phyloP scores from a whole-genome alignment of 2,113 vertebrate species.

The Phodopus roborovskii region DNA sequence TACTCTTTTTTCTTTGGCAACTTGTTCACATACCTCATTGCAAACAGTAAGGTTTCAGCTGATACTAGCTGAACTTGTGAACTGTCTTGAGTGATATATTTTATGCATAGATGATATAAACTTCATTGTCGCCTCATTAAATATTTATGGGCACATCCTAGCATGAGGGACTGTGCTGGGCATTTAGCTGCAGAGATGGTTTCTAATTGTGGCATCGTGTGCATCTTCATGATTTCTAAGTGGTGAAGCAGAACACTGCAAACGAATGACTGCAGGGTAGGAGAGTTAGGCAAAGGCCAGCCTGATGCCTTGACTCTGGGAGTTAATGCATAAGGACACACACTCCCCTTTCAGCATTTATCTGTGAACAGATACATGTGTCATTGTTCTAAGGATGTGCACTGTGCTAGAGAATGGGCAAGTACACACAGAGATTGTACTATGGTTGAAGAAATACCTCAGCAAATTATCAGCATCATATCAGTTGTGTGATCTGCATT shows the following conservation, averaged over 20 bases:
- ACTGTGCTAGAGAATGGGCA: not conserved
- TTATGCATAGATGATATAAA: not conserved
- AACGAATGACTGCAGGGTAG: not conserved
- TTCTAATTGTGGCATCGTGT: not conserved
- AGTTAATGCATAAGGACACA: fast-evolving
- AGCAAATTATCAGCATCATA: not conserved
- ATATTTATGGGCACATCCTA: not conserved
- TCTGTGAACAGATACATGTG: not conserved
- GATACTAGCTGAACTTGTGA: not conserved
- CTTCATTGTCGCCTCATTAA: not conserved
- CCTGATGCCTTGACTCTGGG: not conserved
- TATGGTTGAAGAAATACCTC: not conserved
- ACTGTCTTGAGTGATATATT: not conserved
- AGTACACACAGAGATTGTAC: not conserved
- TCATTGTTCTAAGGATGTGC: not conserved
- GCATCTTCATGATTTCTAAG: not conserved
- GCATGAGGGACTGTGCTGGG: not conserved
- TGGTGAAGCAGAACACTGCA: not conserved
- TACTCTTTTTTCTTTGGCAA: not conserved
- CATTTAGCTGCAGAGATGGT: not conserved
- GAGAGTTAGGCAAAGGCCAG: not conserved
- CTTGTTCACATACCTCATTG: not conserved
- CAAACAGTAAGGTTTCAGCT: not conserved
- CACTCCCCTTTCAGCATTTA: not conserved
- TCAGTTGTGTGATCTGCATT: not conserved